Evolutionary conservation across 2,113 vertebrate genomes (phyloP).

Genomic region (Andinoacara biseriatus): DNA sequence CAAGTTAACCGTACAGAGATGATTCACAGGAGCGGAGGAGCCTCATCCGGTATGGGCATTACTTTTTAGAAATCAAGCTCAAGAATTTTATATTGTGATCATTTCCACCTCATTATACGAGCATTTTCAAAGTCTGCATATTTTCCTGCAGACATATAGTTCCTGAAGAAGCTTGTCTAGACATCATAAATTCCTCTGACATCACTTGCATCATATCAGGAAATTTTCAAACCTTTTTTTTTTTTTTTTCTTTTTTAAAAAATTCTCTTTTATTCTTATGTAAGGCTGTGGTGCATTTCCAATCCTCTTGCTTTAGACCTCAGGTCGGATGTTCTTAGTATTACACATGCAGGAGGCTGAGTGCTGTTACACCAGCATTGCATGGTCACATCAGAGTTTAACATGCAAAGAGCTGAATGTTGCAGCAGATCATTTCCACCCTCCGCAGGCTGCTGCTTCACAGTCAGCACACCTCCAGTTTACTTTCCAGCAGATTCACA

Average conservation of each 20-base stretch:
- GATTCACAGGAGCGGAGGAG: conserved; percentile 56
- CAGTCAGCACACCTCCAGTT: conserved; percentile 24
- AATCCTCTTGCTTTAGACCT: conserved; percentile 2
- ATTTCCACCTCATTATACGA: conserved; percentile 71
- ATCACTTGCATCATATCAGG: conserved; percentile 53
- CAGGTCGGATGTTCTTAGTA: conserved; percentile 39
- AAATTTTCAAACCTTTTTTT: conserved; percentile 22
- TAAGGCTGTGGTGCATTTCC: conserved; percentile 26
- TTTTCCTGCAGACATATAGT: conserved; percentile 51
- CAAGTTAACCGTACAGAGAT: conserved; percentile 51
- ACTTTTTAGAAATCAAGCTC: conserved; percentile 48
- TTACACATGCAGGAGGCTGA: conserved; percentile 3
- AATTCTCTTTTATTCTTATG: conserved; percentile 39
- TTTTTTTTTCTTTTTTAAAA: neutral
- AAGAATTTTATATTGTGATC: conserved; percentile 56
- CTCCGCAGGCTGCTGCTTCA: neutral
- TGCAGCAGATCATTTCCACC: conserved; percentile 12
- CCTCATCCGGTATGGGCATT: conserved; percentile 37
- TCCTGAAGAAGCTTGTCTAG: conserved; percentile 67
- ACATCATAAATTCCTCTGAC: conserved; percentile 62
- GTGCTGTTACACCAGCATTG: conserved; percentile 37
- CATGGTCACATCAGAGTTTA: conserved; percentile 41
- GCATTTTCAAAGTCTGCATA: conserved; percentile 61
- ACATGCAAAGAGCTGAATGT: conserved; percentile 29
- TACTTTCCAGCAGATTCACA: conserved; percentile 36